Percentiles rank a stretch among this genome's conserved stretches.
Conservation (phyloP, 2,888 invertebrate species). For the Lasioglossum leucozonium region DNA sequence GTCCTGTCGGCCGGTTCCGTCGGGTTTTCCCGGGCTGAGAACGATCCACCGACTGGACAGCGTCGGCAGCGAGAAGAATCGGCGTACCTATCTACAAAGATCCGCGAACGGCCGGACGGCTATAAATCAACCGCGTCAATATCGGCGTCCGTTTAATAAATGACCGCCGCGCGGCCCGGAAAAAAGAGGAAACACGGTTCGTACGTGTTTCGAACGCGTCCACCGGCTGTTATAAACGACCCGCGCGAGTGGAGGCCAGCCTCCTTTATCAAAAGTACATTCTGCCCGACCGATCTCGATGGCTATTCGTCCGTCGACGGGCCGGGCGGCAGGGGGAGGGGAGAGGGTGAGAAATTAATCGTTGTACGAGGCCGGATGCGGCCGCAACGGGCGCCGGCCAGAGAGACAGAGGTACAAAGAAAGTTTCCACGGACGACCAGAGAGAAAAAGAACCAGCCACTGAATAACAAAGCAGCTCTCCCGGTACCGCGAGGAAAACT, state of each 20-base stretch:
- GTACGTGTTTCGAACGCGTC: conserved; percentile 21
- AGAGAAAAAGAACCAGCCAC: conserved; percentile 16
- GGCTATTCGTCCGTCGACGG: not conserved
- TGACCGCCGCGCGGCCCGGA: conserved; percentile 13
- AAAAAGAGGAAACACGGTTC: conserved; percentile 28
- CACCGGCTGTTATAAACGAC: conserved; percentile 25
- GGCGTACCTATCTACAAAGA: conserved; percentile 36
- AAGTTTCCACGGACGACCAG: conserved; percentile 13
- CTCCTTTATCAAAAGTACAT: conserved; percentile 18
- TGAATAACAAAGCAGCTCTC: conserved; percentile 55
- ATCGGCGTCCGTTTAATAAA: conserved; percentile 60
- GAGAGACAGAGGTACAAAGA: not conserved
- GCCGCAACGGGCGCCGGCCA: not conserved
- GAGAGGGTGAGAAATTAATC: conserved; percentile 7
- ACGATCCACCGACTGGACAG: conserved; percentile 19
- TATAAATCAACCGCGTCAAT: conserved; percentile 58
- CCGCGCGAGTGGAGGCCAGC: conserved; percentile 24
- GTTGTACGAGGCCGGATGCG: not conserved
- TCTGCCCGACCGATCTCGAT: not conserved
- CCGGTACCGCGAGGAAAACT: conserved; percentile 37
- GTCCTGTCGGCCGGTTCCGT: not conserved
- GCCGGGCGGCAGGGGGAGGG: not conserved
- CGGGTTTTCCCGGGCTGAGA: not conserved
- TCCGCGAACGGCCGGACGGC: conserved; percentile 12
- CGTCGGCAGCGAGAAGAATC: conserved; percentile 17